phyloP scores from a whole-genome alignment of 2,888 invertebrate genomes.

The Drosophila infuscata region DNA sequence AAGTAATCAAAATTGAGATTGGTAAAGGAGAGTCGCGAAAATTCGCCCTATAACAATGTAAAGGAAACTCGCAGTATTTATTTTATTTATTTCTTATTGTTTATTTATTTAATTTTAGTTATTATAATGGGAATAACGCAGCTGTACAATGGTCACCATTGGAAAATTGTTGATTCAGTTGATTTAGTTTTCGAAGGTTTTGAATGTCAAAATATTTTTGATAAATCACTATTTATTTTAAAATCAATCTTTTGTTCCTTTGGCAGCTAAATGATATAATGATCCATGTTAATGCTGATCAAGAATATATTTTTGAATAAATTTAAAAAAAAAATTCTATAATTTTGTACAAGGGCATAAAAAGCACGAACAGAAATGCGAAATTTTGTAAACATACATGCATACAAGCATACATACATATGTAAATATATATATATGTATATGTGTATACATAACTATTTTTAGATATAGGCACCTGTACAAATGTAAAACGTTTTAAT shows the following conservation, averaged over 20 bases:
- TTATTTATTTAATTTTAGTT: background rate
- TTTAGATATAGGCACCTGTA: background rate
- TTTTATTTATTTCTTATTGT: background rate
- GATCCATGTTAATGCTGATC: background rate
- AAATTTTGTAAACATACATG: background rate
- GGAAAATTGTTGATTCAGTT: too few relatives aligned
- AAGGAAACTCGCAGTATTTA: background rate
- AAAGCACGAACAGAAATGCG: background rate
- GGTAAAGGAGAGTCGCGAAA: background rate
- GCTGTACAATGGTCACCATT: background rate
- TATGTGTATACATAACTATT: background rate
- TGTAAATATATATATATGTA: background rate
- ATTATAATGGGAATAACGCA: background rate
- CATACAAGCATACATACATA: background rate
- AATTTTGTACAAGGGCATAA: background rate
- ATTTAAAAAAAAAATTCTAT: too few relatives aligned
- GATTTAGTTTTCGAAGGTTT: background rate
- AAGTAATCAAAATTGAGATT: background rate
- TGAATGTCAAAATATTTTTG: background rate
- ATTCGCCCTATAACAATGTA: background rate
- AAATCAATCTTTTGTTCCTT: background rate
- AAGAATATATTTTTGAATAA: background rate
- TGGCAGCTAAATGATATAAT: background rate
- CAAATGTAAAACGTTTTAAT: conserved; percentile 8
- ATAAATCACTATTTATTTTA: background rate